Conservation (phyloP, 2,113 vertebrate genomes). For the Myodes glareolus region DNA sequence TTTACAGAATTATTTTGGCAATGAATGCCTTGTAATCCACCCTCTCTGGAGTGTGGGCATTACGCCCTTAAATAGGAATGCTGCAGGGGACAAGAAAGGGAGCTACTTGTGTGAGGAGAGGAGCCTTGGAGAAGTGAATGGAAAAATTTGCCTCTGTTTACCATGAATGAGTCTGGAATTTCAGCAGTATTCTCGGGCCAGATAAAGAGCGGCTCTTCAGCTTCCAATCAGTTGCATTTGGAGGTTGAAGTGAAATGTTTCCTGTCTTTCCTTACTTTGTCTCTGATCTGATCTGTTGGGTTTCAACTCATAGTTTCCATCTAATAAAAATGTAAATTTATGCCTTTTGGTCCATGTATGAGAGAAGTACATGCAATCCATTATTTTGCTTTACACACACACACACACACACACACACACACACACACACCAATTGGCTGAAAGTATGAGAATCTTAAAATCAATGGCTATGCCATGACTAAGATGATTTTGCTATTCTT, state of each 20-base stretch:
- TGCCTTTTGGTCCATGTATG: slow-evolving; percentile 1
- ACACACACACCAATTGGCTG: neutral
- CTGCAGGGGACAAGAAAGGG: neutral
- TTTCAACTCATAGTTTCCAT: slow-evolving; percentile 50
- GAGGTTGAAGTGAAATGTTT: slow-evolving; percentile 65
- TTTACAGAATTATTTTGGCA: slow-evolving; percentile 60
- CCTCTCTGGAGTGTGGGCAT: slow-evolving; percentile 52
- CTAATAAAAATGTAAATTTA: slow-evolving; percentile 56
- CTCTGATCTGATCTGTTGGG: slow-evolving; percentile 61
- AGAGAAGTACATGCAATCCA: neutral
- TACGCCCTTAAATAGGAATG: slow-evolving; percentile 66
- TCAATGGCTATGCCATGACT: neutral
- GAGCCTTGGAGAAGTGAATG: slow-evolving; percentile 76
- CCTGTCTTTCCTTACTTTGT: slow-evolving; percentile 20
- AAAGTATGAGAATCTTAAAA: neutral
- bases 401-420: neutral
- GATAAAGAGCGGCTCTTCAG: slow-evolving; percentile 68
- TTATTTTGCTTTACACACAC: neutral
- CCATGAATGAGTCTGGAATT: slow-evolving; percentile 76
- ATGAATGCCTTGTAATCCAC: neutral
- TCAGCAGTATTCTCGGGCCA: slow-evolving; percentile 68
- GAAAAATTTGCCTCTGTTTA: slow-evolving; percentile 77
- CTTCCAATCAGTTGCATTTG: slow-evolving; percentile 46
- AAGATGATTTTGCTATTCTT: neutral
- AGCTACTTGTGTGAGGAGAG: slow-evolving; percentile 21